Base-by-base conservation (phyloP, 1,140 invertebrate species). In the Chrysomallon squamiferum region DNA sequence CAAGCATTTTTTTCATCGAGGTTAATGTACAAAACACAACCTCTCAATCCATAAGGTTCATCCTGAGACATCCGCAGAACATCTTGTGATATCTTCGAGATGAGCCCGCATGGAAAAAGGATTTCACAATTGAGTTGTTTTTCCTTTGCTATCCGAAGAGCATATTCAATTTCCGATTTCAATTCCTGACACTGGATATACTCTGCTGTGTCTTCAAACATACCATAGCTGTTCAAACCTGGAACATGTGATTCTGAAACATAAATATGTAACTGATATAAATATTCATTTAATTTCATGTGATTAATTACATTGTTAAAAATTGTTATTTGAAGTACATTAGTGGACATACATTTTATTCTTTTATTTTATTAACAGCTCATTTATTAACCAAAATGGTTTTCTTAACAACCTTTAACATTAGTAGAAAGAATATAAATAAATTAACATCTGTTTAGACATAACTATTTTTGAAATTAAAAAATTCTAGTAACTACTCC, bases 31-130 rank as follows among this genome's bases (percentile, higher is more conserved):
- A 86, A 70, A 11, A 82, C 84, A 52, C 78, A 82, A 30, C 82
- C 82, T 32, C 89, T 85, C 2, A 93, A 89, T 59, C 93, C 93
- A 79, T 92, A 95, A n/a, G 93, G 93, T 84, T 95, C 93, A 35
- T 90, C 89, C 78, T 94, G 93, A 1, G 93, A 92, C 87, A 93
- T 90, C 15, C 89, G 88, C 52, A 94, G 86, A 27, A 93, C 90
- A 80, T 94, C 91, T 68, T 89, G 87, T 20, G 93, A 89, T 60
- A 94, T 91, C 73, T 91, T 87, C 30, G 89, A 88, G 38, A 93
- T 88, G 45, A 95, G 88, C 80, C 92, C 91, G 41, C 90, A 89
- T 11, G 93, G 93, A 69, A 95, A 85, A 49, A 93, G 86, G 13
- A 95, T 92, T 82, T 94, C 92, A 13, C 92, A 92, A 74, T 92